Conservation (phyloP, 2,888 invertebrate species). For the Tholera decimalis region DNA sequence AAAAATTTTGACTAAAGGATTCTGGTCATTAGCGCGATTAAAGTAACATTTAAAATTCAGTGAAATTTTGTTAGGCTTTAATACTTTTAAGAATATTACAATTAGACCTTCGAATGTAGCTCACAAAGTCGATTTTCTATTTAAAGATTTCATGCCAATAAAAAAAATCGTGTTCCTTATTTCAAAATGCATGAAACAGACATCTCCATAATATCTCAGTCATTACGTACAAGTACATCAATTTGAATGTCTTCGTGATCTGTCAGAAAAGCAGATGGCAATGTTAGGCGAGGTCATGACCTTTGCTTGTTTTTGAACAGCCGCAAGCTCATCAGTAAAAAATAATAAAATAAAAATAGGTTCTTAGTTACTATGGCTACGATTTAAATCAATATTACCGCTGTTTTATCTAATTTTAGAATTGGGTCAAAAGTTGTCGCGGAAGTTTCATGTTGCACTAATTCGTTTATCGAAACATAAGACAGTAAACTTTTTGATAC, state of each 20-base stretch:
- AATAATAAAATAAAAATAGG: slow-evolving; percentile 19
- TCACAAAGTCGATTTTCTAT: slow-evolving; percentile 5
- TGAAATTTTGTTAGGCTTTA: no score
- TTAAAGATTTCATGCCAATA: slow-evolving; percentile 25
- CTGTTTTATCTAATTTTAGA: background rate
- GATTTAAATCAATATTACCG: background rate
- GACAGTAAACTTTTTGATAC: no score
- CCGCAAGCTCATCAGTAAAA: slow-evolving; percentile 39
- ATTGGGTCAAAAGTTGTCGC: background rate
- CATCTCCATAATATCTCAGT: slow-evolving; percentile 38
- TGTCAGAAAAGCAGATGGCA: slow-evolving; percentile 59
- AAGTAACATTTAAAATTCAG: no score
- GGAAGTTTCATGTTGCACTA: no score
- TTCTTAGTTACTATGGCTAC: slow-evolving; percentile 22
- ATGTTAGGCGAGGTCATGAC: slow-evolving; percentile 49
- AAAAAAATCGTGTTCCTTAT: slow-evolving; percentile 26
- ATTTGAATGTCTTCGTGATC: slow-evolving; percentile 49
- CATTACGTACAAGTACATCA: slow-evolving; percentile 27
- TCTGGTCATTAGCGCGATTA: no score
- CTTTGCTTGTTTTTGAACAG: slow-evolving; percentile 31
- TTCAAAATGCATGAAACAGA: slow-evolving; percentile 32
- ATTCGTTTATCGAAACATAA: background rate
- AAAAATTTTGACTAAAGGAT: background rate
- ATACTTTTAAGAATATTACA: background rate
- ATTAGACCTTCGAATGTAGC: background rate